Conservation (phyloP, 2,797 vertebrate genomes). For the Phataginus tetradactyla region DNA sequence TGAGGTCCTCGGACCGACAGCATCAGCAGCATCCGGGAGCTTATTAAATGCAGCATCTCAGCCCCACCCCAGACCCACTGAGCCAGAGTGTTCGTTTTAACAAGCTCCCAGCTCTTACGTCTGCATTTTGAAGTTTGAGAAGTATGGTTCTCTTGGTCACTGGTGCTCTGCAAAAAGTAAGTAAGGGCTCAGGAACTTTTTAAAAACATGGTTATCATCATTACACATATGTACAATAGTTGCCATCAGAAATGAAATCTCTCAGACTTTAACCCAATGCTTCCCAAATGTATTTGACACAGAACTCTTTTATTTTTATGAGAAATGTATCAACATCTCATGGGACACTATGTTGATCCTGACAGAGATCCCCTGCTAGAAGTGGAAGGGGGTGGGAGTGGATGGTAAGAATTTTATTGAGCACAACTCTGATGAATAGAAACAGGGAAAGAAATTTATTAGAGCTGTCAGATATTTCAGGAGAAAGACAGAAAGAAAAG, state of each 20-base stretch:
- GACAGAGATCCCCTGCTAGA: not conserved
- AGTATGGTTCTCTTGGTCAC: not conserved
- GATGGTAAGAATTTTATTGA: not conserved
- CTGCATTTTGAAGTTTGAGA: not conserved
- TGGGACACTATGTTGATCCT: not conserved
- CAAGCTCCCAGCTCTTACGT: not conserved
- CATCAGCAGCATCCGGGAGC: not conserved
- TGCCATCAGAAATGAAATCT: not conserved
- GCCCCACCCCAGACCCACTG: not conserved
- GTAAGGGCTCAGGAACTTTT: not conserved
- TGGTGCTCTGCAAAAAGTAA: not conserved
- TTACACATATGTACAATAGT: not conserved
- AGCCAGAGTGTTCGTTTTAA: not conserved
- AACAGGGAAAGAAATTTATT: not conserved
- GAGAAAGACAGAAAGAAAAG: not conserved
- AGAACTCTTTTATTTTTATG: not conserved
- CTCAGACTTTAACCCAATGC: not conserved
- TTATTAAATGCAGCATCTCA: not conserved
- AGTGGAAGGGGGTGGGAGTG: not conserved
- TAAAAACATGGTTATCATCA: not conserved
- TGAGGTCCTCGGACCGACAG: not conserved
- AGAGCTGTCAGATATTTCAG: not conserved
- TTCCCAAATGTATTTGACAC: not conserved
- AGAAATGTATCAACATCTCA: not conserved
- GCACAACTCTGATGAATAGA: not conserved